Evolutionary conservation across 1,140 invertebrate genomes (phyloP).

Genomic region (Triops longicaudatus): DNA sequence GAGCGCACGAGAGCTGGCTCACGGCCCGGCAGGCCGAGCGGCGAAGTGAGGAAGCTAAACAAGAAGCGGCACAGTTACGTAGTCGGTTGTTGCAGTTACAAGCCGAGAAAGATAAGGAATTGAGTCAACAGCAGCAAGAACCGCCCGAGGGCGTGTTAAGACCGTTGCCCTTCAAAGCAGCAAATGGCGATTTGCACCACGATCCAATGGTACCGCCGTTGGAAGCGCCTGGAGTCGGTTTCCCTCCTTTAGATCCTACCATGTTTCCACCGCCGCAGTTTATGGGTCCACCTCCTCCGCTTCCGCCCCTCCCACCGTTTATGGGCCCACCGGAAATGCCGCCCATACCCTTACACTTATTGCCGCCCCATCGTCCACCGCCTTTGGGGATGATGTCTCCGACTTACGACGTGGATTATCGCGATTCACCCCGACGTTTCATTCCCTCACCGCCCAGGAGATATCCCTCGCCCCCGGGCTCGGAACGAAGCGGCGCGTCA

Average conservation of each 20-base stretch:
- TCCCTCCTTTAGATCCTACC: not conserved
- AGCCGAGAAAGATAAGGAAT: constrained; percentile 24
- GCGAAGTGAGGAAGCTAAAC: constrained; percentile 62
- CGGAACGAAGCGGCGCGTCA: constrained; percentile 24
- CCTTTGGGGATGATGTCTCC: constrained; percentile 27
- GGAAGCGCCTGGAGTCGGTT: not conserved
- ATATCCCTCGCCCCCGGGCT: constrained; percentile 26
- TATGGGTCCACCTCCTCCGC: constrained; percentile 24
- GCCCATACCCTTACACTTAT: constrained; percentile 1
- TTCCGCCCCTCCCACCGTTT: constrained; percentile 22
- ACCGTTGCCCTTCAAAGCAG: not conserved
- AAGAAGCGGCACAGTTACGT: constrained; percentile 57
- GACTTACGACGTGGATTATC: constrained; percentile 26
- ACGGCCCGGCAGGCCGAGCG: constrained; percentile 61
- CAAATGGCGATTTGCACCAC: constrained; percentile 20
- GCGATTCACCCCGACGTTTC: constrained; percentile 22
- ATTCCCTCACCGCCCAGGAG: constrained; percentile 22
- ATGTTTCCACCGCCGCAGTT: constrained; percentile 23
- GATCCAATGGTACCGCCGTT: not conserved
- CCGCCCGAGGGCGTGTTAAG: not conserved
- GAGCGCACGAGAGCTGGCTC: constrained; percentile 67
- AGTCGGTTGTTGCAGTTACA: constrained; percentile 20
- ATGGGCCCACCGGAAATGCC: constrained; percentile 2
- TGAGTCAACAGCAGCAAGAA: not conserved
- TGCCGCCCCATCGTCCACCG: constrained; percentile 24